Conservation (phyloP, 2,888 invertebrate genomes). For the Pterobdella sp. region DNA sequence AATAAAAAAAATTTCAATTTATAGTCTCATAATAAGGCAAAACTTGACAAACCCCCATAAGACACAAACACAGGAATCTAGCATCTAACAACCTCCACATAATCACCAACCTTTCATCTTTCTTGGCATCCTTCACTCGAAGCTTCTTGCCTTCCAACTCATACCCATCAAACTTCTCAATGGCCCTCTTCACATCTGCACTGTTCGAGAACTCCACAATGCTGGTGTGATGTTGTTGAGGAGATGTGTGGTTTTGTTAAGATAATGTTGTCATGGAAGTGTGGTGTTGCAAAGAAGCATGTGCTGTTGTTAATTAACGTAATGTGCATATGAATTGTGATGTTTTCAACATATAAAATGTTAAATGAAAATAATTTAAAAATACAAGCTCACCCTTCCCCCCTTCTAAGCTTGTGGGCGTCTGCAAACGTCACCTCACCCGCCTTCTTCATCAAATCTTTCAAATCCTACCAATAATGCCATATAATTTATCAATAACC, state of each 20-base stretch:
- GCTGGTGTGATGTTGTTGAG: background rate
- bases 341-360: too few species aligned
- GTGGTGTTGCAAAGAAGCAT: too few species aligned
- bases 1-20: background rate
- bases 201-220: slow-evolving; percentile 25
- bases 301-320: too few species aligned
- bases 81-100: background rate
- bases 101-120: background rate
- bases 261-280: background rate
- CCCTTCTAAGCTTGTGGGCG: slow-evolving; percentile 26
- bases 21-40: background rate
- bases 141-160: slow-evolving; percentile 24
- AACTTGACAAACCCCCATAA: background rate
- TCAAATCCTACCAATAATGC: slow-evolving; percentile 23
- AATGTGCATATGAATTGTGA: too few species aligned
- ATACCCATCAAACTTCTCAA: slow-evolving; percentile 27
- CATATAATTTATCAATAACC: background rate
- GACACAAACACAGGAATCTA: background rate
- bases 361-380: too few species aligned
- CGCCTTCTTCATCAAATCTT: slow-evolving; percentile 26
- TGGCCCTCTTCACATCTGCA: slow-evolving; percentile 22
- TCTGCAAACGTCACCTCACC: slow-evolving; percentile 27
- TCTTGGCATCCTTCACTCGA: slow-evolving; percentile 19
- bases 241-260: background rate
- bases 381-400: slow-evolving; percentile 21